phyloP scores from a whole-genome alignment of 2,888 invertebrate species.

The Dorcus parallelipipedus region DNA sequence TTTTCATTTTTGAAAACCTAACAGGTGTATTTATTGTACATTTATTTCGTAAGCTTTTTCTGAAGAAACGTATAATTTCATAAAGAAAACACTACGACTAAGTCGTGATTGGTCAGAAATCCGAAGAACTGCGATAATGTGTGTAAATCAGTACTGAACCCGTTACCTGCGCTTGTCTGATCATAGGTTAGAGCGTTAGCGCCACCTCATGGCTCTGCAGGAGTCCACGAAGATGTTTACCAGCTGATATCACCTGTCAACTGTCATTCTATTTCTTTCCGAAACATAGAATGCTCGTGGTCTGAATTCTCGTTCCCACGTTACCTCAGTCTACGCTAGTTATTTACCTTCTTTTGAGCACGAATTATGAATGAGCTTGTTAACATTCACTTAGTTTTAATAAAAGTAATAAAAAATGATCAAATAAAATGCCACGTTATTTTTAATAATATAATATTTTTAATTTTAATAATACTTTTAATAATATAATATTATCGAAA shows the following conservation, averaged over 20 bases:
- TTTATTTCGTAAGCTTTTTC: too few species aligned
- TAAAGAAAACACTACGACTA: too few species aligned
- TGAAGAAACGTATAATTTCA: too few species aligned
- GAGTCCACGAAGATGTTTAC: slow-evolving; percentile 18
- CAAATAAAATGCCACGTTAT: too few species aligned
- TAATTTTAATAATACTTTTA: too few species aligned
- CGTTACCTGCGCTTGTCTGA: slow-evolving; percentile 16
- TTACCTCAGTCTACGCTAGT: slow-evolving; percentile 5
- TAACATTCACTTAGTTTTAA: slow-evolving; percentile 3
- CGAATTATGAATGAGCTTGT: slow-evolving; percentile 3
- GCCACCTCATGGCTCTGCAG: slow-evolving; percentile 18
- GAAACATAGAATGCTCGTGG: slow-evolving; percentile 8
- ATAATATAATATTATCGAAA: too few species aligned
- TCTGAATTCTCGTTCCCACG: slow-evolving; percentile 17
- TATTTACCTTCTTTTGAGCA: not conserved
- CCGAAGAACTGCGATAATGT: slow-evolving; percentile 1
- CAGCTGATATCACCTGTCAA: slow-evolving; percentile 20
- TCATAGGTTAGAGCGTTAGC: slow-evolving; percentile 14
- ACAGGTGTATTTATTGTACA: too few species aligned
- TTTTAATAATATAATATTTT: too few species aligned
- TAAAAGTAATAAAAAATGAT: not conserved
- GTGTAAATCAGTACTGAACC: slow-evolving; percentile 17
- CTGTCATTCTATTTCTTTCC: slow-evolving; percentile 17
- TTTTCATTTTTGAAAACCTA: too few species aligned
- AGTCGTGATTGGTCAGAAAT: too few species aligned